Evolutionary conservation across 2,113 vertebrate genomes (phyloP).

Genomic region (Serilophus lunatus): DNA sequence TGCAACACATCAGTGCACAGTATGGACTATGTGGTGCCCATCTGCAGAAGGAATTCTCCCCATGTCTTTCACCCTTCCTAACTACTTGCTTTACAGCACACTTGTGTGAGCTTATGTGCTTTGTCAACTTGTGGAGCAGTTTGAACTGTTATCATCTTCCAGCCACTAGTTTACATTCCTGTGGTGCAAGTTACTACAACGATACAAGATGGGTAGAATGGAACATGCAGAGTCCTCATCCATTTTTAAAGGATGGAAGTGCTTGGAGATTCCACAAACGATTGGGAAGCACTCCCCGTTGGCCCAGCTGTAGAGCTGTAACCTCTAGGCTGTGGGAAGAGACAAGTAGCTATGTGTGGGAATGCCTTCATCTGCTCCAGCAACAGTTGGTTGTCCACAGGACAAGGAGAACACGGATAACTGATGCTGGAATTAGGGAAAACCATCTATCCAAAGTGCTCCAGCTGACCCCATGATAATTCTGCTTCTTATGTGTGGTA

Average conservation of each 20-base stretch:
- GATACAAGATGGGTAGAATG: background rate
- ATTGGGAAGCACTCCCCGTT: background rate
- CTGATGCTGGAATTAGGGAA: background rate
- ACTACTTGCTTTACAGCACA: background rate
- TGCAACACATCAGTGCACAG: background rate
- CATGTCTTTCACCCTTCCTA: background rate
- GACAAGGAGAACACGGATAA: background rate
- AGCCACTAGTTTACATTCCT: background rate
- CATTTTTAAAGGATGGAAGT: background rate
- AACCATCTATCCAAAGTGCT: background rate
- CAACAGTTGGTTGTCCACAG: background rate
- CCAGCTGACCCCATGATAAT: background rate
- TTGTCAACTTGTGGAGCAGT: background rate
- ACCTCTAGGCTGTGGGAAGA: background rate
- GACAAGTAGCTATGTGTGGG: background rate
- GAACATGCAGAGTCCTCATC: background rate
- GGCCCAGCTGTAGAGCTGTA: background rate
- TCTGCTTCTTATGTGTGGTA: background rate
- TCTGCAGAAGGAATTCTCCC: background rate
- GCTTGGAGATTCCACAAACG: background rate
- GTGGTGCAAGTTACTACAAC: background rate
- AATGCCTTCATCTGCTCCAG: background rate
- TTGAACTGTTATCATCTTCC: background rate
- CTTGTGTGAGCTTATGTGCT: rapidly evolving
- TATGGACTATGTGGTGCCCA: background rate